These are phyloP conservation scores for Episyrphus balteatus DNA, from an alignment of 1,140 invertebrate genomes.

Conservation along the genomic window DNA sequence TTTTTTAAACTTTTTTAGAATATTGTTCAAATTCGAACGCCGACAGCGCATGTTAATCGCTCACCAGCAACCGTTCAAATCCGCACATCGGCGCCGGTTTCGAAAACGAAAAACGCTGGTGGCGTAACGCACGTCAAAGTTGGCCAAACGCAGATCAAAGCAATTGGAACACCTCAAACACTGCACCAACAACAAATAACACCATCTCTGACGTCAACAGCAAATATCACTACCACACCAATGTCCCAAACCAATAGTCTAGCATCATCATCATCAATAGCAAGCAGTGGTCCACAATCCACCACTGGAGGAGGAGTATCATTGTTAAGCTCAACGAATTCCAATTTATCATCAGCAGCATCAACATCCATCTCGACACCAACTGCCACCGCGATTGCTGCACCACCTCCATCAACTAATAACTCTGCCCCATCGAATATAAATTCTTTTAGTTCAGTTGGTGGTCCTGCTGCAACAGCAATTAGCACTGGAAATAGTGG, in stretches of 20 bases:
- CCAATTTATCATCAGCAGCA: too few relatives aligned
- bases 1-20: slow-evolving; percentile 11
- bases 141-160: slow-evolving; percentile 36
- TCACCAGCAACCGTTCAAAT: slow-evolving; percentile 27
- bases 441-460: too few relatives aligned
- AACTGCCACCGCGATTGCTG: too few relatives aligned
- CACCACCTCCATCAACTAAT: too few relatives aligned
- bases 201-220: slow-evolving; percentile 15
- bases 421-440: too few relatives aligned
- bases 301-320: too few relatives aligned
- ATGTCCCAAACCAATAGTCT: slow-evolving; percentile 12
- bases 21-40: slow-evolving; percentile 32
- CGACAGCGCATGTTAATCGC: slow-evolving; percentile 27
- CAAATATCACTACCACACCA: slow-evolving; percentile 27
- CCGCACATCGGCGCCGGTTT: slow-evolving; percentile 19
- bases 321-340: too few relatives aligned
- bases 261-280: slow-evolving; percentile 16
- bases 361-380: too few relatives aligned
- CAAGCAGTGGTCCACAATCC: slow-evolving; percentile 15
- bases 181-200: slow-evolving; percentile 6
- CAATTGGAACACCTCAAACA: slow-evolving; percentile 13
- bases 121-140: slow-evolving; percentile 35
- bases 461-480: neutral
- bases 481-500: slow-evolving; percentile 26
- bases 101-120: slow-evolving; percentile 11